These are phyloP conservation scores for Euleptes europaea DNA, from an alignment of 2,113 vertebrate genomes.

Conservation along the genomic window DNA sequence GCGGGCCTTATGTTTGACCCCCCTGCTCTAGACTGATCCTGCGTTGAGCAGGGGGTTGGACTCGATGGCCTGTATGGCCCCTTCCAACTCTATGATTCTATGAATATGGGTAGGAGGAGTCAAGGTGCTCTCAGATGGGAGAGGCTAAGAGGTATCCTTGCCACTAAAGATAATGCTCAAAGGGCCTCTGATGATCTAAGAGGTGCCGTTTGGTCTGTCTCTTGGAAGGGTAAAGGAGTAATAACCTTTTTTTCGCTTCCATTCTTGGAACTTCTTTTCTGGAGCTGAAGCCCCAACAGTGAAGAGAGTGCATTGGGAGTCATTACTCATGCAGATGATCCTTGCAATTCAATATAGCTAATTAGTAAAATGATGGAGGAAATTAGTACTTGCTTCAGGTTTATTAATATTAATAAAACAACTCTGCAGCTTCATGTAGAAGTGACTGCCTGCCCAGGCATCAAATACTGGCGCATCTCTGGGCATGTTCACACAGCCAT, in stretches of 20 bases:
- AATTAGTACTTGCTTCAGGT: conserved; percentile 79
- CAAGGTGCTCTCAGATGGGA: too few species aligned
- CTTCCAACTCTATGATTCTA: too few species aligned
- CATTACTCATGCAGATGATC: conserved; percentile 80
- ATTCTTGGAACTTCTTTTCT: background rate
- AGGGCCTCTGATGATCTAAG: background rate
- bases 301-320: conserved; percentile 57
- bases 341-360: conserved; percentile 78
- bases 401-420: conserved; percentile 85
- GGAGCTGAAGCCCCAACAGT: conserved; percentile 32
- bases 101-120: too few species aligned
- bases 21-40: too few species aligned
- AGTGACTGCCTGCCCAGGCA: conserved; percentile 47
- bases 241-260: background rate
- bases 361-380: conserved; percentile 81
- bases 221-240: background rate
- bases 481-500: background rate
- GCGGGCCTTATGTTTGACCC: too few species aligned
- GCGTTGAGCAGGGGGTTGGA: too few species aligned
- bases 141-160: background rate
- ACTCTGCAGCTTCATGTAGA: conserved; percentile 62
- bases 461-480: background rate
- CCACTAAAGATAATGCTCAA: background rate
- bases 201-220: conserved; percentile 19
- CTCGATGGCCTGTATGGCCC: too few species aligned